phyloP scores from a whole-genome alignment of 1,140 invertebrate genomes.

The Apis florea region DNA sequence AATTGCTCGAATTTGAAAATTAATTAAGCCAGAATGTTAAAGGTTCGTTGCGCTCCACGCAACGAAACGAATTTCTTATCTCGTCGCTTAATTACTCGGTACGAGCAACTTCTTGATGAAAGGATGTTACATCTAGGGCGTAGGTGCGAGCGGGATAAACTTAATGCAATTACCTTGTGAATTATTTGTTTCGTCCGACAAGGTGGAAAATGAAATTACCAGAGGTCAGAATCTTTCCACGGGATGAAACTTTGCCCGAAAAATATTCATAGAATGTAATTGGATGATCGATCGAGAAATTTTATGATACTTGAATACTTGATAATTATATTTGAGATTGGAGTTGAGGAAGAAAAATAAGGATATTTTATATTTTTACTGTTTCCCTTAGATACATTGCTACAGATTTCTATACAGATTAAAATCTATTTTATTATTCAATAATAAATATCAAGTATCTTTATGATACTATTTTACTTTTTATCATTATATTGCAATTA shows the following conservation, averaged over 20 bases:
- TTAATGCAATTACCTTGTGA: slow-evolving; percentile 33
- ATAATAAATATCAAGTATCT: too few species aligned
- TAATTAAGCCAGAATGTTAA: slow-evolving; percentile 15
- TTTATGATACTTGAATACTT: background rate
- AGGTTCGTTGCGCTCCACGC: background rate
- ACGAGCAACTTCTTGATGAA: slow-evolving; percentile 17
- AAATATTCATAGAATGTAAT: background rate
- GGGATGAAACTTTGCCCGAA: background rate
- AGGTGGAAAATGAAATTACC: slow-evolving; percentile 36
- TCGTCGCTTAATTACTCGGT: slow-evolving; percentile 32
- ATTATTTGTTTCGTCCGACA: slow-evolving; percentile 42
- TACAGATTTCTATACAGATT: too few species aligned
- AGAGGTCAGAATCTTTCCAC: background rate
- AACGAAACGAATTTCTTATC: slow-evolving; percentile 31
- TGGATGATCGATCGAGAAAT: background rate
- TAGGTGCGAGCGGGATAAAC: slow-evolving; percentile 9
- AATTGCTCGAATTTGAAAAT: slow-evolving; percentile 32
- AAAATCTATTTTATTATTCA: too few species aligned
- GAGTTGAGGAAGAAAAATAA: too few species aligned
- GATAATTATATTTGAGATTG: too few species aligned
- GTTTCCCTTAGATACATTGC: too few species aligned
- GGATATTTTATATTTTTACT: too few species aligned
- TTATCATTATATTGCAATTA: too few species aligned
- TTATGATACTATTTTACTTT: too few species aligned
- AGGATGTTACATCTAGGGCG: slow-evolving; percentile 13